phyloP scores from a whole-genome alignment of 2,888 invertebrate species.

The Dastarcus helophoroides region DNA sequence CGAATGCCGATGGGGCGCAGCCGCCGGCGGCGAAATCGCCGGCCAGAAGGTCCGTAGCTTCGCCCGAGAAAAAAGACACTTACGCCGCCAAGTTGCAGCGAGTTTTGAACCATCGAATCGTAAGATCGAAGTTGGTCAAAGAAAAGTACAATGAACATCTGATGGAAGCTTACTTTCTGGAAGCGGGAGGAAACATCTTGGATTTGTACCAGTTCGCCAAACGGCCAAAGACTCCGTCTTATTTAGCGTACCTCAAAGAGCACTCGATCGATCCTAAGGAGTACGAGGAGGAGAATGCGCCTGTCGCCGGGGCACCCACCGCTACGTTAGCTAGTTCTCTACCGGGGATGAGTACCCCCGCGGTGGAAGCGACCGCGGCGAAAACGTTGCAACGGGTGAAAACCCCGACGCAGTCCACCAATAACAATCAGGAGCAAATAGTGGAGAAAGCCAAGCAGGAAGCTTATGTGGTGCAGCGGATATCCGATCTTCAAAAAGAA shows the following conservation, averaged over 20 bases:
- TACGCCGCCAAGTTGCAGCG: conserved; percentile 49
- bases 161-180: conserved; percentile 77
- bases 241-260: conserved; percentile 63
- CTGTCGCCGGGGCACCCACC: conserved; percentile 38
- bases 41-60: conserved; percentile 37
- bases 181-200: conserved; percentile 78
- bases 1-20: conserved; percentile 11
- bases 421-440: conserved; percentile 58
- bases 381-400: conserved; percentile 8
- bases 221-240: conserved; percentile 62
- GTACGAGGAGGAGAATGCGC: conserved; percentile 17
- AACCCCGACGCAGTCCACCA: conserved; percentile 12
- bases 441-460: conserved; percentile 84
- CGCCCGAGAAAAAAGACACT: conserved; percentile 39
- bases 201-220: conserved; percentile 79
- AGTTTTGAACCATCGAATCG: conserved; percentile 59
- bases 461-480: conserved; percentile 86
- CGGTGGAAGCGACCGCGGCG: conserved; percentile 4
- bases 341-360: conserved; percentile 28
- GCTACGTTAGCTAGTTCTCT: conserved; percentile 32
- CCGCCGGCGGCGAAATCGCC: conserved; percentile 19
- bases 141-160: conserved; percentile 69
- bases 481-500: conserved; percentile 83
- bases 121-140: conserved; percentile 54
- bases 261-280: conserved; percentile 33